Evolutionary conservation across 2,797 vertebrate genomes (phyloP).

Genomic region (Anguilla megastoma): DNA sequence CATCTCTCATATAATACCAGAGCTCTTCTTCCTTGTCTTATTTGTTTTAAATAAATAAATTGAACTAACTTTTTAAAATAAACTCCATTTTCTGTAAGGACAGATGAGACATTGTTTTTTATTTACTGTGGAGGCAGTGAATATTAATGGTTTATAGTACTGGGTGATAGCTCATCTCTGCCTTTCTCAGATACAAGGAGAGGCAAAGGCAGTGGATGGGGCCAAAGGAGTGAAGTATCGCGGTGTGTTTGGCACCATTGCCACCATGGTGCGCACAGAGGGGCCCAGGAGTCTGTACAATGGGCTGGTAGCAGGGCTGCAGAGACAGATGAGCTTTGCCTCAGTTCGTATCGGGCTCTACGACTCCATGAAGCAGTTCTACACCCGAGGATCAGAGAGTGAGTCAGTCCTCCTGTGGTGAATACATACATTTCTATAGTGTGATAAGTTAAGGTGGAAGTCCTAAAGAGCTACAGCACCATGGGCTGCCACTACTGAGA

Average conservation of each 20-base stretch:
- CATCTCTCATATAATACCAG: slow-evolving; percentile 70
- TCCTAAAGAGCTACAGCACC: neutral
- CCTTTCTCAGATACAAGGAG: slow-evolving; percentile 84
- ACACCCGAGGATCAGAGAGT: slow-evolving; percentile 90
- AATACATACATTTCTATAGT: too few species aligned
- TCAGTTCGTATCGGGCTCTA: slow-evolving; percentile 96
- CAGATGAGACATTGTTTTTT: neutral
- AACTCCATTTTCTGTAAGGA: neutral
- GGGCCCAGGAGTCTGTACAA: slow-evolving; percentile 87
- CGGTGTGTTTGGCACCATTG: slow-evolving; percentile 88
- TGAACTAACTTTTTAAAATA: slow-evolving; percentile 64
- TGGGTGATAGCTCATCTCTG: neutral
- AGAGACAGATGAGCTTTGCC: slow-evolving; percentile 96
- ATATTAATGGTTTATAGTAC: too few species aligned
- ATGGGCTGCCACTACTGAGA: too few species aligned
- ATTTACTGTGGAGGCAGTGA: slow-evolving; percentile 41
- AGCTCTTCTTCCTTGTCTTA: slow-evolving; percentile 73
- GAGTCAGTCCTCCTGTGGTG: slow-evolving; percentile 56
- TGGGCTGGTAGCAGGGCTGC: slow-evolving; percentile 87
- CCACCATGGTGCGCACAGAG: slow-evolving; percentile 89
- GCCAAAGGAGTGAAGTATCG: slow-evolving; percentile 70
- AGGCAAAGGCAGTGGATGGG: slow-evolving; percentile 57
- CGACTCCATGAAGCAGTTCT: slow-evolving; percentile 94
- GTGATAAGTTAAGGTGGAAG: neutral
- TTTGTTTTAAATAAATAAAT: slow-evolving; percentile 63